These are phyloP conservation scores for Sorex araneus DNA, from an alignment of 2,113 vertebrate species.

Conservation along the genomic window DNA sequence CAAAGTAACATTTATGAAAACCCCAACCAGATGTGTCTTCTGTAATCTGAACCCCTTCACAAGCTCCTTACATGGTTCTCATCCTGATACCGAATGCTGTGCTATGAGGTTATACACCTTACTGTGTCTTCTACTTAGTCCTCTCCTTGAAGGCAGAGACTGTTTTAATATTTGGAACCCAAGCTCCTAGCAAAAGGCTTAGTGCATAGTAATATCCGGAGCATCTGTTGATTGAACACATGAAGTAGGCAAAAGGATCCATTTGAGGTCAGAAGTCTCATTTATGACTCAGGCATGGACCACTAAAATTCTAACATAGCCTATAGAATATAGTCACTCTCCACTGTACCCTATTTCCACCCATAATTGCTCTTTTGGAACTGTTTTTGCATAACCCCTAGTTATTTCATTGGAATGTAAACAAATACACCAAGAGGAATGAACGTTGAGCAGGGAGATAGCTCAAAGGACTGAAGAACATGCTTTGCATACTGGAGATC, in stretches of 20 bases:
- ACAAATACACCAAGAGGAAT: background rate
- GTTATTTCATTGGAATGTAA: constrained; percentile 49
- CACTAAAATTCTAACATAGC: constrained; percentile 8
- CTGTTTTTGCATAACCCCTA: background rate
- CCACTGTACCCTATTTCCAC: background rate
- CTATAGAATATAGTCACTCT: background rate
- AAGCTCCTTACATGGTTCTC: background rate
- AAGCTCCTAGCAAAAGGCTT: constrained; percentile 23
- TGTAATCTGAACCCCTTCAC: constrained; percentile 44
- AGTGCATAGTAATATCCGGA: background rate
- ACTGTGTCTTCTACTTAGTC: background rate
- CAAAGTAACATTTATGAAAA: constrained; percentile 70
- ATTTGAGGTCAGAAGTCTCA: constrained; percentile 24
- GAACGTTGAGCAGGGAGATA: background rate
- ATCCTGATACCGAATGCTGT: background rate
- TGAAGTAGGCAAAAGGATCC: background rate
- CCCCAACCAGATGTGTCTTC: constrained; percentile 66
- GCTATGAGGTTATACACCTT: background rate
- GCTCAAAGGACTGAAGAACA: background rate
- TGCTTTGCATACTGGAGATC: no score
- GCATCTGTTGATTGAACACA: constrained; percentile 31
- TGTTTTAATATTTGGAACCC: constrained; percentile 24
- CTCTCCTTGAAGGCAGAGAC: constrained; percentile 39
- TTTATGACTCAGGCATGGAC: background rate
- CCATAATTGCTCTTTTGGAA: background rate